Base-by-base conservation (phyloP, 2,113 vertebrate species). In the Brachyhypopomus occidentalis region DNA sequence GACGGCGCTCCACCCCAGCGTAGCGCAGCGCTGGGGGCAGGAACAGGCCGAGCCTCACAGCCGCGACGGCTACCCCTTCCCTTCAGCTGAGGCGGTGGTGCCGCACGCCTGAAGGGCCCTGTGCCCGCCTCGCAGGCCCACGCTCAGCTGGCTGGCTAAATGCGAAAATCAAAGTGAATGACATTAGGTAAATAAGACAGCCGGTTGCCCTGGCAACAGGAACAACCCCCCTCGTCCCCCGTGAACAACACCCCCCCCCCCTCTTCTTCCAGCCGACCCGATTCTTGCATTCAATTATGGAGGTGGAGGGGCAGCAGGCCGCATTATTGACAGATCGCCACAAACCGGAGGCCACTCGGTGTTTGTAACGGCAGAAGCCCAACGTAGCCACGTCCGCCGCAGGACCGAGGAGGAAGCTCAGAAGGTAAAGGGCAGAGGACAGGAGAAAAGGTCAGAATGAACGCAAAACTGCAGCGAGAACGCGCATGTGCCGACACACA, bases 141-240 rank as follows among this genome's bases (percentile, higher is more conserved):
- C 78, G 84, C 86, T 87, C 84, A 76, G 84, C 90, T 81, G 83
- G 79, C 83, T 88, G 88, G 86, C 87, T 89, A 89, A 91, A 93
- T 90, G 91, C 90, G 89, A 91, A 93, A 91, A 93, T 94, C 93
- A 93, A 92, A 93, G 90, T 90, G 92, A 94, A 92, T 93, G 92
- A 91, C 91, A 92, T 92, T 92, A 92, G 90, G 92, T 92, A 93
- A 92, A 93, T 91, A 93, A 91, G 91, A 91, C 91, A 90, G 90
- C 87, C 85, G 90, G 92, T 93, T 93, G 90, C 93, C 93, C 89
- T 88, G 92, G 92, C 90, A 92, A 94, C 91, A 86, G 88, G 89
- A 88, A 75, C 11, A 84, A 64, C 27, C 77, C 63, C 88, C 84
- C 90, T 88, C 90, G 88, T 85, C 87, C 87, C 89, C 88, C 84